phyloP scores from a whole-genome alignment of 2,113 vertebrate species.

The Antigone vipio region DNA sequence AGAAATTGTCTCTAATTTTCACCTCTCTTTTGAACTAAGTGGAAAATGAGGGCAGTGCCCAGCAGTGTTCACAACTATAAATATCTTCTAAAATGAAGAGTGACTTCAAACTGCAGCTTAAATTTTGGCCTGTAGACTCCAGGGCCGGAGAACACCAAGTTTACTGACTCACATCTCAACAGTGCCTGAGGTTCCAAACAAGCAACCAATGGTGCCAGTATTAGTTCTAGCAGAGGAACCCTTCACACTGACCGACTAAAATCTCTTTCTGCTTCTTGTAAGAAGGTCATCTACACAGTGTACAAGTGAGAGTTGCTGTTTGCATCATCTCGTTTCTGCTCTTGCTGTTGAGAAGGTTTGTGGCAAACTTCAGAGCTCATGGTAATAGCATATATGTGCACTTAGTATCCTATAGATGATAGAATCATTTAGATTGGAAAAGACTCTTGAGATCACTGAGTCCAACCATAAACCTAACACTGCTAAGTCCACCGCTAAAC shows the following conservation, averaged over 20 bases:
- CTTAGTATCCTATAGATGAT: background rate
- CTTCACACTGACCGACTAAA: background rate
- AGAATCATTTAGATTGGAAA: background rate
- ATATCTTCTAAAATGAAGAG: background rate
- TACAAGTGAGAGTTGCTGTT: background rate
- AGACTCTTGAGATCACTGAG: background rate
- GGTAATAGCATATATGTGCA: accelerated
- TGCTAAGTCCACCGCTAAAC: background rate
- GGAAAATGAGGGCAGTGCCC: background rate
- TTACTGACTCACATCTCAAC: background rate
- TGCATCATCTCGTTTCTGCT: background rate
- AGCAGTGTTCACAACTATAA: background rate
- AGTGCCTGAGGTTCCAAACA: background rate
- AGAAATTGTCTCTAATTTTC: background rate
- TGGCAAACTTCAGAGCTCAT: background rate
- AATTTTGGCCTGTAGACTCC: background rate
- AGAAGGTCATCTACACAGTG: background rate
- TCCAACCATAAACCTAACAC: background rate
- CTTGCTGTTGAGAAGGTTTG: background rate
- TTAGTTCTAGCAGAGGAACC: background rate
- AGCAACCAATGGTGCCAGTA: background rate
- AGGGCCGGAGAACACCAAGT: background rate
- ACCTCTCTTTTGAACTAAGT: background rate
- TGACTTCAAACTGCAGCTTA: background rate
- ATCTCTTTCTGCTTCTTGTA: background rate